Evolutionary conservation across 2,113 vertebrate genomes (phyloP).

Genomic region (Lynx canadensis): DNA sequence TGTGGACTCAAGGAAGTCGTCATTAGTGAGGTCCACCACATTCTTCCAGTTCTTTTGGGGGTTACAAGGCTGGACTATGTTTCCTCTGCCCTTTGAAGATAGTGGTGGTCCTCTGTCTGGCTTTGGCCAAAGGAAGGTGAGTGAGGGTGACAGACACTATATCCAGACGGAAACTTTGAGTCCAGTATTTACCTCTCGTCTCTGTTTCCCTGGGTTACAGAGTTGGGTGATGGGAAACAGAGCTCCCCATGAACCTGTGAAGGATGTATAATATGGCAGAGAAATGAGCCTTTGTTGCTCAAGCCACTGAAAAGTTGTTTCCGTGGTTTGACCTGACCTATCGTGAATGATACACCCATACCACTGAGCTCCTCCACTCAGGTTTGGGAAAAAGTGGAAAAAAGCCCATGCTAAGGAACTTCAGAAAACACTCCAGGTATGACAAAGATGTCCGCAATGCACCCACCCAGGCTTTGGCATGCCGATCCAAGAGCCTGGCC

Average conservation of each 20-base stretch:
- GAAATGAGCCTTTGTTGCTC: neutral
- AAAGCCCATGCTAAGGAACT: neutral
- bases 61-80: neutral
- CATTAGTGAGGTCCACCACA: too few species aligned
- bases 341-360: neutral
- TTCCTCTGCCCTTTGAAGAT: neutral
- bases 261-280: neutral
- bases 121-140: neutral
- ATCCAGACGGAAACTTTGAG: neutral
- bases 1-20: neutral
- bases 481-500: neutral
- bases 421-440: neutral
- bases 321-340: neutral
- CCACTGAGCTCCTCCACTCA: neutral
- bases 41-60: neutral
- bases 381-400: neutral
- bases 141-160: neutral
- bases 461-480: neutral
- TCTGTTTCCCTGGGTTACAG: neutral
- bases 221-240: neutral
- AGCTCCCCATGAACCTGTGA: neutral
- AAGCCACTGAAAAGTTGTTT: neutral
- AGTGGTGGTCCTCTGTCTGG: neutral
- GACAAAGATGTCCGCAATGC: neutral
- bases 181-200: neutral